Evolutionary conservation across 92 coral and sea anemone species (phyloP).

Genomic region (Palythoa caribaeorum): DNA sequence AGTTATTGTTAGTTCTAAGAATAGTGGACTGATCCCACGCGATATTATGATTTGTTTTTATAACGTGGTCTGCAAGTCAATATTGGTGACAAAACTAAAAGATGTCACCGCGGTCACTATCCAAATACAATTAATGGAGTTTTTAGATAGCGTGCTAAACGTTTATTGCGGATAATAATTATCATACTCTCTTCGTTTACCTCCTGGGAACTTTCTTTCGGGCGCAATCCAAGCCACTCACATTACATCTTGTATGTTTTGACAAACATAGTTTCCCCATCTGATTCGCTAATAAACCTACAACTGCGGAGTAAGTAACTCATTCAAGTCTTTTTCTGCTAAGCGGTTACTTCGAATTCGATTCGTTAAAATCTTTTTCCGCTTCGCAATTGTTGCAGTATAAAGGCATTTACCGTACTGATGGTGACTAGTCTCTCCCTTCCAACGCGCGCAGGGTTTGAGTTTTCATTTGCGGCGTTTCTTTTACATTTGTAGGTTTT

Average conservation of each 20-base stretch:
- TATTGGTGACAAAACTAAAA: not conserved
- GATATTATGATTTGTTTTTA: too few species aligned
- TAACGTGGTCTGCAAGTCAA: too few species aligned
- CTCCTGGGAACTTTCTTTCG: slow-evolving; percentile 54
- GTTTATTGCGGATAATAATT: slow-evolving; percentile 33
- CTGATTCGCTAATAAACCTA: slow-evolving; percentile 40
- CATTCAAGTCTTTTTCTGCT: slow-evolving; percentile 39
- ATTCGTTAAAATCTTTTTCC: too few species aligned
- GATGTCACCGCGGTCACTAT: not conserved
- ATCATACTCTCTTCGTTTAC: slow-evolving; percentile 40
- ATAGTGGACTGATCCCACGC: too few species aligned
- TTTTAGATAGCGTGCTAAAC: too few species aligned
- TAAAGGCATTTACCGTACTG: too few species aligned
- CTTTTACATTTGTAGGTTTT: not conserved
- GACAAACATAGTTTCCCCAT: slow-evolving; percentile 49
- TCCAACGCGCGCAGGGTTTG: not conserved
- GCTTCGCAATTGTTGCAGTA: too few species aligned
- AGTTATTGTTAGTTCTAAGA: too few species aligned
- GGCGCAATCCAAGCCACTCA: slow-evolving; percentile 48
- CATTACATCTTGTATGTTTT: slow-evolving; percentile 53
- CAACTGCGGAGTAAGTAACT: slow-evolving; percentile 52
- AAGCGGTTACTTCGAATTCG: slow-evolving; percentile 31
- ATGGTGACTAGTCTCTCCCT: not conserved
- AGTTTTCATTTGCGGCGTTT: not conserved
- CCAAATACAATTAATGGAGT: not conserved